Conservation (phyloP, 2,888 invertebrate genomes). For the Sclerodermus sp. region DNA sequence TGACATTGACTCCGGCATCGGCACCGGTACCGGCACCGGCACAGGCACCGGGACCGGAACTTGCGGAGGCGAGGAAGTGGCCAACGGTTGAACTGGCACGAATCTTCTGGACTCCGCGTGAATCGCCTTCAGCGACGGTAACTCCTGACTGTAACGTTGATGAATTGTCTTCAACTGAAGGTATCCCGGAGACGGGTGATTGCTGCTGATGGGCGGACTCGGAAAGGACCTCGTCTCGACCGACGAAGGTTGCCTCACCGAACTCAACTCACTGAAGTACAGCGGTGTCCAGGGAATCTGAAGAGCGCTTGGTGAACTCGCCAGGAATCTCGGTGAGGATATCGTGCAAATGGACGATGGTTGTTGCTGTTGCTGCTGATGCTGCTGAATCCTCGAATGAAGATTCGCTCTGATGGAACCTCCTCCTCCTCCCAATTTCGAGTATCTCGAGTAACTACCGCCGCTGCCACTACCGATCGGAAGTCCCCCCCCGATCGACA, state of each 20-base stretch:
- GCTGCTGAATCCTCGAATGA: too few relatives aligned
- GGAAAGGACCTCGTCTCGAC: conserved; percentile 80
- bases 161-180: conserved; percentile 68
- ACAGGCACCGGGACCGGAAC: conserved; percentile 56
- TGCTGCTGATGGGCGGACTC: conserved; percentile 58
- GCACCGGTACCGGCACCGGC: too few relatives aligned
- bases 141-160: conserved; percentile 72
- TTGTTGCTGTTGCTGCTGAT: too few relatives aligned
- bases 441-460: too few relatives aligned
- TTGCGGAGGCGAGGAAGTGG: conserved; percentile 65
- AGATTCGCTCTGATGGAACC: conserved; percentile 44
- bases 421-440: conserved; percentile 70
- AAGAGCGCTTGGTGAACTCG: conserved; percentile 62
- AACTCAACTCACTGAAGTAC: conserved; percentile 85
- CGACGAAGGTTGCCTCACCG: conserved; percentile 79
- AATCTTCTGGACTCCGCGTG: conserved; percentile 71
- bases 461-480: too few relatives aligned
- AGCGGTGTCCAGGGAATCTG: conserved; percentile 73
- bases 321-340: conserved; percentile 46
- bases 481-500: conserved; percentile 50
- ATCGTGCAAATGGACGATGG: conserved; percentile 42
- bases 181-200: conserved; percentile 61
- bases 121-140: conserved; percentile 71
- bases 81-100: conserved; percentile 66
- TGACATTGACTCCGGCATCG: too few relatives aligned